phyloP scores from a whole-genome alignment of 2,113 vertebrate species.

The Aphyosemion australe region DNA sequence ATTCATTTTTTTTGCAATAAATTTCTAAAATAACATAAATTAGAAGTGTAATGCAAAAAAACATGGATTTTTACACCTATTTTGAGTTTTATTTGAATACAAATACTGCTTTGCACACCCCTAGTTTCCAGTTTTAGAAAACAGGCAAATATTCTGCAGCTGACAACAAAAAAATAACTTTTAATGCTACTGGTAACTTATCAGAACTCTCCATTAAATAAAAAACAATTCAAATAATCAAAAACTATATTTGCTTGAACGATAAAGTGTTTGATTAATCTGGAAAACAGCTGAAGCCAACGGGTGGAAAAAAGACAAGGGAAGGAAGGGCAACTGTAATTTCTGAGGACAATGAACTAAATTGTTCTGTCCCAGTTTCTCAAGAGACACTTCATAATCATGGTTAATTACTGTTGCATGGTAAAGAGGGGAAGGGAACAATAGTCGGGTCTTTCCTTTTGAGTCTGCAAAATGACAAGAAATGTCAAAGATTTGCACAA shows the following conservation, averaged over 20 bases:
- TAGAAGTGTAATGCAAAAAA: too few relatives aligned
- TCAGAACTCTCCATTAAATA: slow-evolving; percentile 54
- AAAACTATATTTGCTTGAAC: slow-evolving; percentile 61
- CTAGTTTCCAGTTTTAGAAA: slow-evolving; percentile 9
- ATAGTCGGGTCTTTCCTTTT: slow-evolving; percentile 24
- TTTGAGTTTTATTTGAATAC: too few relatives aligned
- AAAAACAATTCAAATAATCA: slow-evolving; percentile 40
- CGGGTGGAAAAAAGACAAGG: slow-evolving; percentile 34
- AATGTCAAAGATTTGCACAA: slow-evolving; percentile 24
- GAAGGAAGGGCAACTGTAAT: slow-evolving; percentile 64
- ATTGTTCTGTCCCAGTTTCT: slow-evolving; percentile 75
- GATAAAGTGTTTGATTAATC: slow-evolving; percentile 27
- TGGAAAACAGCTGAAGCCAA: slow-evolving; percentile 49
- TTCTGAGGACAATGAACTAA: slow-evolving; percentile 69
- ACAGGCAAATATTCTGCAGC: slow-evolving; percentile 16
- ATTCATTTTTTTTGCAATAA: too few relatives aligned
- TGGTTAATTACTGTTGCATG: slow-evolving; percentile 66
- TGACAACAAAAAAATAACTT: slow-evolving; percentile 15
- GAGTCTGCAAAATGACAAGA: slow-evolving; percentile 38
- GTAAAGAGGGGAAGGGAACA: slow-evolving; percentile 58
- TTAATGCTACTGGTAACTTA: slow-evolving; percentile 48
- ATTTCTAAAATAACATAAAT: too few relatives aligned
- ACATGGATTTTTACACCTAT: too few relatives aligned
- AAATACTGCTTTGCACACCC: too few relatives aligned
- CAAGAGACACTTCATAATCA: slow-evolving; percentile 78